phyloP scores from a whole-genome alignment of 1,140 invertebrate species.

The Heliconius congener region DNA sequence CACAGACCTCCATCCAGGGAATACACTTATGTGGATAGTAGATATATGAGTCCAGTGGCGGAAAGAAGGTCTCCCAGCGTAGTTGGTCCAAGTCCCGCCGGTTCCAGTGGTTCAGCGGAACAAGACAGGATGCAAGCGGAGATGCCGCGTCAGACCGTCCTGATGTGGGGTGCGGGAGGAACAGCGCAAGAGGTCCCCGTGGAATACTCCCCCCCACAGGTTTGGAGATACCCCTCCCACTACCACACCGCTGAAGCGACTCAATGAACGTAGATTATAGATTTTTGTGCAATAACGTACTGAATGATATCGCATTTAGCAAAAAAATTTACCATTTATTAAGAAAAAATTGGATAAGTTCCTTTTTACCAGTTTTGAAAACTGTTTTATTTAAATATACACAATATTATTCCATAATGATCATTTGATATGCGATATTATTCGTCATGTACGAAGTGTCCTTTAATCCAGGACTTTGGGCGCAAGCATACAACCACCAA shows the following conservation, averaged over 20 bases:
- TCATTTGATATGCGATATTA: constrained; percentile 5
- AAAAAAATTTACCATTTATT: neutral
- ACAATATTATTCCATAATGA: neutral
- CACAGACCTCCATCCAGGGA: constrained; percentile 78
- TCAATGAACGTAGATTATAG: constrained; percentile 61
- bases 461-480: constrained; percentile 7
- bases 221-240: constrained; percentile 76
- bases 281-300: constrained; percentile 42
- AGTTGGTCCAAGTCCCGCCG: constrained; percentile 69
- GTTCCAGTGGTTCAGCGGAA: constrained; percentile 66
- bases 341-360: neutral
- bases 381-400: neutral
- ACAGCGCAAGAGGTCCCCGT: constrained; percentile 66
- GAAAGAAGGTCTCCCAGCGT: constrained; percentile 82
- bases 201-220: constrained; percentile 75
- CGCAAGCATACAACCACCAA: constrained; percentile 24
- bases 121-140: constrained; percentile 78
- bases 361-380: neutral
- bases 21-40: constrained; percentile 80
- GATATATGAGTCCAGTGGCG: constrained; percentile 74
- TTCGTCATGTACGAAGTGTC: constrained; percentile 6
- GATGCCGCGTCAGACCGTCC: constrained; percentile 89
- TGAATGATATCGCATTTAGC: constrained; percentile 15
- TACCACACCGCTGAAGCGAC: constrained; percentile 78
- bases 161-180: constrained; percentile 90